phyloP scores from a whole-genome alignment of 2,888 invertebrate species.

The Sylvicola cinctus region DNA sequence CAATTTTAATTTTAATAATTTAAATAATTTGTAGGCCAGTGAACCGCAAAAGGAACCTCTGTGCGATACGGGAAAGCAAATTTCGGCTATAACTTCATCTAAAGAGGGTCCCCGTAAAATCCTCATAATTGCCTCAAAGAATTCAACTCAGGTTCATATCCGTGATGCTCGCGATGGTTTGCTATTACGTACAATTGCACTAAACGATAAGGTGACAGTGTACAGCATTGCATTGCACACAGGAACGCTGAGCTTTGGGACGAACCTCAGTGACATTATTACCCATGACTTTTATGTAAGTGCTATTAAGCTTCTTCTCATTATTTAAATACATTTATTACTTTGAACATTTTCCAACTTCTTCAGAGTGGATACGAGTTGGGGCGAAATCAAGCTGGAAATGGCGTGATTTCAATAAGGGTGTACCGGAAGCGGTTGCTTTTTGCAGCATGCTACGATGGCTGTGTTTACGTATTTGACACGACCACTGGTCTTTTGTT shows the following conservation, averaged over 20 bases:
- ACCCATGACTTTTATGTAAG: slow-evolving; percentile 57
- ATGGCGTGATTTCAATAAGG: slow-evolving; percentile 52
- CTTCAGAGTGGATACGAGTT: slow-evolving; percentile 41
- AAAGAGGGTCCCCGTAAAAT: slow-evolving; percentile 52
- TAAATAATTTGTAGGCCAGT: too few species aligned
- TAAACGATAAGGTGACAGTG: slow-evolving; percentile 36
- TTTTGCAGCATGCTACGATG: slow-evolving; percentile 58
- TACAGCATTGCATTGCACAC: slow-evolving; percentile 48
- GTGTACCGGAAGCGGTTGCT: slow-evolving; percentile 37
- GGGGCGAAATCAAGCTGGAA: slow-evolving; percentile 38
- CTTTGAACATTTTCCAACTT: slow-evolving; percentile 3
- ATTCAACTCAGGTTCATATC: slow-evolving; percentile 39
- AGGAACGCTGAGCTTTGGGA: slow-evolving; percentile 54
- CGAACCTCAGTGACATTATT: slow-evolving; percentile 46
- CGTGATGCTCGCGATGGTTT: slow-evolving; percentile 52
- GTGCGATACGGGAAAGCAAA: slow-evolving; percentile 40
- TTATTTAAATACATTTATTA: background rate
- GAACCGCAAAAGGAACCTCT: slow-evolving; percentile 29
- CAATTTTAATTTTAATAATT: too few species aligned
- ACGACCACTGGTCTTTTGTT: slow-evolving; percentile 28
- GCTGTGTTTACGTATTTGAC: slow-evolving; percentile 49
- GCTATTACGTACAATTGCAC: slow-evolving; percentile 38
- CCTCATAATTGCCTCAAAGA: slow-evolving; percentile 42
- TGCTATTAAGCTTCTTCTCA: slow-evolving; percentile 10
- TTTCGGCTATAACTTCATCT: slow-evolving; percentile 46